phyloP scores from a whole-genome alignment of 2,113 vertebrate species.

The Eretmochelys imbricata region DNA sequence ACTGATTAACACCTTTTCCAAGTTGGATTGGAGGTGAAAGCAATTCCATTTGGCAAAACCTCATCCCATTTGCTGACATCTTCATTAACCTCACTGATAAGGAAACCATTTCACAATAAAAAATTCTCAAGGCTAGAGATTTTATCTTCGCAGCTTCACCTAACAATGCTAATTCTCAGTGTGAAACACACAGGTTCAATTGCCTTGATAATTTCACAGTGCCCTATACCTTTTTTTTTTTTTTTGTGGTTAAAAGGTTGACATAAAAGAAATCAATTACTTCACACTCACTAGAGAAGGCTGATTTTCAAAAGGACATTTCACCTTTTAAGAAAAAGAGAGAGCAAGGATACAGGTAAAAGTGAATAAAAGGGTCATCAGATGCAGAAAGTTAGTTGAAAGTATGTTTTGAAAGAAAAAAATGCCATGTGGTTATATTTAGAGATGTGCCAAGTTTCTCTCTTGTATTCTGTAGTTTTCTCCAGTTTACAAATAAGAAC shows the following conservation, averaged over 20 bases:
- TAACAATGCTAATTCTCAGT: constrained; percentile 73
- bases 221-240: constrained; percentile 14
- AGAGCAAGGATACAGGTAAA: constrained; percentile 30
- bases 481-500: background rate
- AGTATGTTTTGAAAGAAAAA: background rate
- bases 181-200: constrained; percentile 70
- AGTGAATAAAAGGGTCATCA: constrained; percentile 40
- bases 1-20: constrained; percentile 79
- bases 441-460: background rate
- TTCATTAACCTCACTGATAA: constrained; percentile 83
- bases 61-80: constrained; percentile 80
- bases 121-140: constrained; percentile 72
- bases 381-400: constrained; percentile 23
- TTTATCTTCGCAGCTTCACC: constrained; percentile 76
- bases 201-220: constrained; percentile 64
- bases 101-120: constrained; percentile 80
- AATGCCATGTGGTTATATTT: background rate
- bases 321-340: constrained; percentile 56
- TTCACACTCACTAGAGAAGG: constrained; percentile 24
- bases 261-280: constrained; percentile 70
- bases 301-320: constrained; percentile 65
- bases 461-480: background rate
- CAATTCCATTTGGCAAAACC: constrained; percentile 74
- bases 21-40: constrained; percentile 74
- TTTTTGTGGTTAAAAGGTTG: constrained; percentile 60